phyloP scores from a whole-genome alignment of 1,140 invertebrate species.

The Piezodorus guildinii region DNA sequence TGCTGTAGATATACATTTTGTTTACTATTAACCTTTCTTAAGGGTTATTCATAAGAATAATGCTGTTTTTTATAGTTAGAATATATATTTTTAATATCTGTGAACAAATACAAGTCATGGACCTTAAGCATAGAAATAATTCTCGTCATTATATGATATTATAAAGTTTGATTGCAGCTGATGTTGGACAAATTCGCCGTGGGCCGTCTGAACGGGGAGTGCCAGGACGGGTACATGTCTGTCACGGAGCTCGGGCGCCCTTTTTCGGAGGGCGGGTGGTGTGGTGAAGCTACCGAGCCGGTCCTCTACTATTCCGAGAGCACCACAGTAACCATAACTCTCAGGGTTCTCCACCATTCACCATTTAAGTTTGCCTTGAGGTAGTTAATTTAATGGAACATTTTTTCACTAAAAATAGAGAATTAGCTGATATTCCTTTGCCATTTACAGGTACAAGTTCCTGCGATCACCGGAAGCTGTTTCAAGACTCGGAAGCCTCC shows the following conservation, averaged over 20 bases:
- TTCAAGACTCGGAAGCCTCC: constrained; percentile 58
- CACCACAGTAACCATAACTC: constrained; percentile 64
- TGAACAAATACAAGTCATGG: too few species aligned
- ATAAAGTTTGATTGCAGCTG: constrained; percentile 51
- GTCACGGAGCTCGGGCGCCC: constrained; percentile 65
- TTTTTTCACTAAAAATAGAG: neutral
- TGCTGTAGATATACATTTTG: too few species aligned
- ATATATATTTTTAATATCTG: too few species aligned
- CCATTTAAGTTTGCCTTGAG: constrained; percentile 27
- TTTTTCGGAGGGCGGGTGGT: constrained; percentile 75
- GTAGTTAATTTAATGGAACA: neutral
- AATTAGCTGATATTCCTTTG: constrained; percentile 39
- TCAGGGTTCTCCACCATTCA: constrained; percentile 54
- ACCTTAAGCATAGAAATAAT: too few species aligned
- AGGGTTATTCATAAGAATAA: too few species aligned
- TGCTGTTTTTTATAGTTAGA: too few species aligned
- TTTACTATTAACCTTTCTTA: too few species aligned
- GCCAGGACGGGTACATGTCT: constrained; percentile 75
- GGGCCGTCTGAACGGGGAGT: constrained; percentile 55
- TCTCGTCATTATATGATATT: too few species aligned
- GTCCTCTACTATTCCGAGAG: constrained; percentile 79
- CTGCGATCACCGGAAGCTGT: constrained; percentile 59
- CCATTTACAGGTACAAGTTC: constrained; percentile 56
- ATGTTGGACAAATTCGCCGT: constrained; percentile 74
- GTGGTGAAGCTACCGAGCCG: constrained; percentile 55